Evolutionary conservation across 1,140 invertebrate species (phyloP).

Genomic region (Arctopsyche grandis): DNA sequence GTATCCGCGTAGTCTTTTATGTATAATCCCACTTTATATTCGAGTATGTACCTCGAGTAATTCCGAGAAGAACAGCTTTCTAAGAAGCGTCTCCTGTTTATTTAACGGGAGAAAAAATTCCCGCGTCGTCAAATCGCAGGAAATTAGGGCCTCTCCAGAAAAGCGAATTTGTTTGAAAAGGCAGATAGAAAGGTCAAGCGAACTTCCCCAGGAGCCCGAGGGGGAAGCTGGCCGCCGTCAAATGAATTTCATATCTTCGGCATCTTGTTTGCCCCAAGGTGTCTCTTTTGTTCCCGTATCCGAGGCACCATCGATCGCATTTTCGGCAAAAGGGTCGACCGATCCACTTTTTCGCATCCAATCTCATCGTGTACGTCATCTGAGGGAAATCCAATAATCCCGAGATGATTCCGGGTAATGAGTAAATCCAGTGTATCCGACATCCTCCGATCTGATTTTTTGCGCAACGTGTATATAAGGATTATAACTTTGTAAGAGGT

Average conservation of each 20-base stretch:
- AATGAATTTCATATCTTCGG: conserved; percentile 53
- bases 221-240: conserved; percentile 45
- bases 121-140: neutral
- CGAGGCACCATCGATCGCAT: neutral
- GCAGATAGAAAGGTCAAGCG: conserved; percentile 9
- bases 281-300: conserved; percentile 30
- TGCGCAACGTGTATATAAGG: no score
- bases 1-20: no score
- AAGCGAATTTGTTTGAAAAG: conserved; percentile 27
- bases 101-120: no score
- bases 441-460: neutral
- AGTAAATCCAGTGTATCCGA: neutral
- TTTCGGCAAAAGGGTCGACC: neutral
- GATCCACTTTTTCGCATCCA: conserved; percentile 27
- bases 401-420: neutral
- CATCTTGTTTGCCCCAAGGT: conserved; percentile 43
- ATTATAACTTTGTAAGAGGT: no score
- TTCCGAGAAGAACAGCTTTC: no score
- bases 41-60: no score
- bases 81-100: no score
- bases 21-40: no score
- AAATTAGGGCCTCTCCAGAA: neutral
- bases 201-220: conserved; percentile 28
- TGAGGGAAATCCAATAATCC: neutral
- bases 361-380: neutral